Percentiles rank a stretch among this genome's conserved stretches.
These are phyloP conservation scores for Anhinga anhinga DNA, from an alignment of 2,113 vertebrate genomes.

Conservation along the genomic window DNA sequence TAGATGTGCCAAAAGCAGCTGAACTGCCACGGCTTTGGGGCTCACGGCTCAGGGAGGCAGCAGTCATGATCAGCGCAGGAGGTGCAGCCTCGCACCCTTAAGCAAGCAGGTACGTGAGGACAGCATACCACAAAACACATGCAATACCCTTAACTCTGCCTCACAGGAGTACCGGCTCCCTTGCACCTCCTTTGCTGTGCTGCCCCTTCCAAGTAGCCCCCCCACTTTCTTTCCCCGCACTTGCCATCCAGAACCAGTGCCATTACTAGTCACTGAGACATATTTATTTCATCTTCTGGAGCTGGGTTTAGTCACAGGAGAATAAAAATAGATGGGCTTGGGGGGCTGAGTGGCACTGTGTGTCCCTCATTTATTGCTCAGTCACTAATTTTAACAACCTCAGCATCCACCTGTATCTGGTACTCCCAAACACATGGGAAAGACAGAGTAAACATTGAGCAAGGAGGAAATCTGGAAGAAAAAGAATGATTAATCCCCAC, in stretches of 20 bases:
- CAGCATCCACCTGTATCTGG: not conserved
- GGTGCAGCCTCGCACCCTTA: not conserved
- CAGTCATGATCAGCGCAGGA: not conserved
- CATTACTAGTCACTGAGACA: not conserved
- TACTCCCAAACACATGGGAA: not conserved
- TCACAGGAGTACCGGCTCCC: fast-evolving
- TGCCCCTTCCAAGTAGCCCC: not conserved
- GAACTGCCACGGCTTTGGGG: fast-evolving
- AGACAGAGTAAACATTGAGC: not conserved
- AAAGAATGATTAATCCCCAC: not conserved
- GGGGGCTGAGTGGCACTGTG: not conserved
- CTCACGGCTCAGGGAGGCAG: not conserved
- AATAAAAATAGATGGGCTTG: not conserved
- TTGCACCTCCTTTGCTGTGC: not conserved
- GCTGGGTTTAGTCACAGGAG: not conserved
- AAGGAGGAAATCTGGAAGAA: not conserved
- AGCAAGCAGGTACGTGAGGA: not conserved
- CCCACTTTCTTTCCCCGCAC: not conserved
- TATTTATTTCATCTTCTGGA: not conserved
- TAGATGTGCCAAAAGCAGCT: not conserved
- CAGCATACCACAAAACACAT: fast-evolving
- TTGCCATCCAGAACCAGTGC: not conserved
- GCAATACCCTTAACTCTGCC: not conserved
- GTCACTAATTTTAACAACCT: not conserved
- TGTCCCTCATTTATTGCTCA: not conserved